phyloP scores from a whole-genome alignment of 1,140 invertebrate species.

The Marisa cornuarietis region DNA sequence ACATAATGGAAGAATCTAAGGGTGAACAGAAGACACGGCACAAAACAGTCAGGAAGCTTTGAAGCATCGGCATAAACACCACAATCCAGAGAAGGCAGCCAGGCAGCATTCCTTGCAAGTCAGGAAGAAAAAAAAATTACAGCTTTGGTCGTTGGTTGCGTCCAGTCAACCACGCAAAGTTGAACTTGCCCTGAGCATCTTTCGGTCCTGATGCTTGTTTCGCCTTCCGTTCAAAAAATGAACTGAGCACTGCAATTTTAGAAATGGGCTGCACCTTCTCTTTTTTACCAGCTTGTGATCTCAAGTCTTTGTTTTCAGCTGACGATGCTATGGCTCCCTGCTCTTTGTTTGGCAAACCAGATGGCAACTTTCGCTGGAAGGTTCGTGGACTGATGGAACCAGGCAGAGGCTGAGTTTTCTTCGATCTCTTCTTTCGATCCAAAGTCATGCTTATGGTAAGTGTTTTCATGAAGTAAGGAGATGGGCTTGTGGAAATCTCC shows the following conservation, averaged over 20 bases:
- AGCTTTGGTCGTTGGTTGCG: constrained; percentile 8
- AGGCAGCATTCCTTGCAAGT: too few relatives aligned
- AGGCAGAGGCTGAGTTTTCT: constrained; percentile 24
- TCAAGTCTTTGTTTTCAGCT: constrained; percentile 22
- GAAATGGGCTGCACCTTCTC: constrained; percentile 28
- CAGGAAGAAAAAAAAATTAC: constrained; percentile 15
- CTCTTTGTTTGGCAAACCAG: background rate
- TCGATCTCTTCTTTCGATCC: constrained; percentile 42
- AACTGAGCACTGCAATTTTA: constrained; percentile 59
- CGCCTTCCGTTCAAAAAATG: constrained; percentile 60
- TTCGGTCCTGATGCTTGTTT: constrained; percentile 34
- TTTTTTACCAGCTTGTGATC: constrained; percentile 3
- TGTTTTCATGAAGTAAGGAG: constrained; percentile 51
- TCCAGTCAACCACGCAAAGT: constrained; percentile 10
- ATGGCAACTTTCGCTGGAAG: background rate
- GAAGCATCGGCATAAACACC: too few relatives aligned
- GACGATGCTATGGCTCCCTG: constrained; percentile 1
- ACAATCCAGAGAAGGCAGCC: too few relatives aligned
- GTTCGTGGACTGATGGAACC: constrained; percentile 18
- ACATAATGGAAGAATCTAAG: too few relatives aligned
- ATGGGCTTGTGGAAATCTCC: constrained; percentile 24
- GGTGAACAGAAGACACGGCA: too few relatives aligned
- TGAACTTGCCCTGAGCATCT: constrained; percentile 4
- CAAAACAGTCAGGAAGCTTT: too few relatives aligned
- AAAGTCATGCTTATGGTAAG: constrained; percentile 56